These are phyloP conservation scores for Pseudomugil tenellus DNA, from an alignment of 2,797 vertebrate species.

Conservation along the genomic window DNA sequence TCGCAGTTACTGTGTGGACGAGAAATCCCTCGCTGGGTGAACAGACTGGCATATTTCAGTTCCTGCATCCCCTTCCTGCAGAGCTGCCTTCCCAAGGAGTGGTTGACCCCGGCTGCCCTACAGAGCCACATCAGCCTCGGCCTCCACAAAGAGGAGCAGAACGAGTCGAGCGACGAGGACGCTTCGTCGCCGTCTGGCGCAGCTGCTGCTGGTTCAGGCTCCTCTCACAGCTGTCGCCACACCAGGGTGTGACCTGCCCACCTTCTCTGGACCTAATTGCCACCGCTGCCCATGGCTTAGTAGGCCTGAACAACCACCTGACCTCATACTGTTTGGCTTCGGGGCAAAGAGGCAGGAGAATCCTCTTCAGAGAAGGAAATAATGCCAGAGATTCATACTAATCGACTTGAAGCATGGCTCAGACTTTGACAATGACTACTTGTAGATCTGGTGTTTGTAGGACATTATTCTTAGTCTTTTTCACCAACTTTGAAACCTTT, in stretches of 20 bases:
- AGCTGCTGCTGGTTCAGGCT: slow-evolving; percentile 77
- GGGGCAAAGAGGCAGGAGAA: slow-evolving; percentile 49
- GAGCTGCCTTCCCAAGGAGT: slow-evolving; percentile 94
- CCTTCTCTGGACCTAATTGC: slow-evolving; percentile 51
- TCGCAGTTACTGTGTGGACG: slow-evolving; percentile 90
- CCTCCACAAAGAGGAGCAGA: slow-evolving; percentile 89
- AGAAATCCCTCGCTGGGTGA: slow-evolving; percentile 95
- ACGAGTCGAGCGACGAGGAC: slow-evolving; percentile 87
- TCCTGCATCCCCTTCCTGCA: slow-evolving; percentile 95
- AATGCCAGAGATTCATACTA: slow-evolving; percentile 50
- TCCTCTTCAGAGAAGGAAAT: slow-evolving; percentile 32
- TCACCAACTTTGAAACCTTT: slow-evolving; percentile 70
- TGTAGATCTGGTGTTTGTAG: slow-evolving; percentile 64
- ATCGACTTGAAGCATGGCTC: slow-evolving; percentile 39
- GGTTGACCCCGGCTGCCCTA: slow-evolving; percentile 92
- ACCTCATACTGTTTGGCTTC: slow-evolving; percentile 73
- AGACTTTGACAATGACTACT: slow-evolving; percentile 52
- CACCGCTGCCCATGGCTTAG: slow-evolving; percentile 44
- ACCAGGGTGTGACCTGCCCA: slow-evolving; percentile 85
- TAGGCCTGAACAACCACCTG: slow-evolving; percentile 76
- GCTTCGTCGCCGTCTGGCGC: slow-evolving; percentile 82
- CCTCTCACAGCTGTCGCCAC: slow-evolving; percentile 89
- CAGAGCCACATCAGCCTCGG: slow-evolving; percentile 95
- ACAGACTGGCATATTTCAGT: slow-evolving; percentile 95
- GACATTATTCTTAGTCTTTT: slow-evolving; percentile 60